Base-by-base conservation (phyloP, 2,888 invertebrate species). In the Sceliomorpha sp. region DNA sequence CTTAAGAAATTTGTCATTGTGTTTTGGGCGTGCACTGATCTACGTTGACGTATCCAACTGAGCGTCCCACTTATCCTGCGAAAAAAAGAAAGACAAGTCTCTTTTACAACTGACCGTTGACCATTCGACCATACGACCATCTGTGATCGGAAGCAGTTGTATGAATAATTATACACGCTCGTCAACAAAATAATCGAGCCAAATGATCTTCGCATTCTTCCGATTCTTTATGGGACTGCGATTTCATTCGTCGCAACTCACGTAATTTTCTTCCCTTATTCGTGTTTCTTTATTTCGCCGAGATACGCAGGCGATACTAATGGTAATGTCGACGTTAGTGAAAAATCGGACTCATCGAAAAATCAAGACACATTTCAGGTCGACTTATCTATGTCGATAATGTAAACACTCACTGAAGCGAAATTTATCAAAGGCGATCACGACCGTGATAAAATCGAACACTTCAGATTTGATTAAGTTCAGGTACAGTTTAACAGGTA, bases 21-120 rank as follows among this genome's bases (percentile, higher is more conserved):
- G 56, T 72, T 72, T 70, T 72, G 72, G 72, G 72, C 70, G 72
- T 70, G 53, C 62, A 63, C 67, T 72, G 62, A 72, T 63, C 59
- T 51, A 55, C 72, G 56, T 67, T 74, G 79, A 80, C 76, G 72
- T 74, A 62, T 76, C 72, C 76, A 76, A 69, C 76, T 58, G 71
- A 72, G 70, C 75, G 72, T 74, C 69, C 55, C 29, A 26, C 53
- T 40, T 24, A 47, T 45, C 48, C 40, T 36, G 58, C 37, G 31
- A 53, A 62, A 58, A 60, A 67, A 56, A 53, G 58, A 58, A 60
- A 67, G 50, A 10, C 3, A 10, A 6, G 36, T 37, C 29, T 37
- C 58, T n/a, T n/a, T n/a, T 15, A 56, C 60, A 24, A 51, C 60
- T 56, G 64, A 64, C 71, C 71, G 71, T 72, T 68, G 64, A 40